Evolutionary conservation across 2,888 invertebrate genomes (phyloP).

Genomic region (Acheta domesticus): DNA sequence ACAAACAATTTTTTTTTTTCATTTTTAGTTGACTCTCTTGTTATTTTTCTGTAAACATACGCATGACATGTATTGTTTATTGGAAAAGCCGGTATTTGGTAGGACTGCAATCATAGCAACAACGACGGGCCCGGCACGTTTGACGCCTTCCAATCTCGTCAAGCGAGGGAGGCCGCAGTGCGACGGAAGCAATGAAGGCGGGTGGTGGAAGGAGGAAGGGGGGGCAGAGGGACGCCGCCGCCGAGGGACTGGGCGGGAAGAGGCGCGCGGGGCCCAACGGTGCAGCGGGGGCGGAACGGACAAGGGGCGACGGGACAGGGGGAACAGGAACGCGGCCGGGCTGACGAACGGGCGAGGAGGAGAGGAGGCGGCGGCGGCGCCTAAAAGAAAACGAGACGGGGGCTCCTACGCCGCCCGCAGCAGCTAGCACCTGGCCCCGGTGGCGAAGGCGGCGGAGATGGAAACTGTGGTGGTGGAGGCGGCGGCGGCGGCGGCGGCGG

Average conservation of each 20-base stretch:
- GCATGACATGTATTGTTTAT: too few relatives aligned
- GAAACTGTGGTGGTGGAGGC: background rate
- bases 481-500: slow-evolving; percentile 28
- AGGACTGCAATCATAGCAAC: too few relatives aligned
- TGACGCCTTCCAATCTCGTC: too few relatives aligned
- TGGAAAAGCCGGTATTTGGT: too few relatives aligned
- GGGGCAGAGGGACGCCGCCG: too few relatives aligned
- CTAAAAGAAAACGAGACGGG: background rate
- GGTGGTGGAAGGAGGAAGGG: too few relatives aligned
- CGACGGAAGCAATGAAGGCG: too few relatives aligned
- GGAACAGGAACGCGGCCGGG: background rate
- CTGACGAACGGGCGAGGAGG: background rate
- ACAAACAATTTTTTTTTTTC: too few relatives aligned
- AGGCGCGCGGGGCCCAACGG: background rate
- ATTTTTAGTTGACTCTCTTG: too few relatives aligned
- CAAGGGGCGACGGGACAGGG: background rate
- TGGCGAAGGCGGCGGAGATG: slow-evolving; percentile 42
- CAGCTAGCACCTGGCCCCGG: slow-evolving; percentile 1
- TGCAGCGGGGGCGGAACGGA: background rate
- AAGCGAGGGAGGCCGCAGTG: too few relatives aligned
- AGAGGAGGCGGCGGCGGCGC: background rate
- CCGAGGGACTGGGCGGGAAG: background rate
- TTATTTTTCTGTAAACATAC: too few relatives aligned
- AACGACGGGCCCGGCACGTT: too few relatives aligned
- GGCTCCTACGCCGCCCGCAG: background rate